phyloP scores from a whole-genome alignment of 2,888 invertebrate genomes.

The Catonia carolina region DNA sequence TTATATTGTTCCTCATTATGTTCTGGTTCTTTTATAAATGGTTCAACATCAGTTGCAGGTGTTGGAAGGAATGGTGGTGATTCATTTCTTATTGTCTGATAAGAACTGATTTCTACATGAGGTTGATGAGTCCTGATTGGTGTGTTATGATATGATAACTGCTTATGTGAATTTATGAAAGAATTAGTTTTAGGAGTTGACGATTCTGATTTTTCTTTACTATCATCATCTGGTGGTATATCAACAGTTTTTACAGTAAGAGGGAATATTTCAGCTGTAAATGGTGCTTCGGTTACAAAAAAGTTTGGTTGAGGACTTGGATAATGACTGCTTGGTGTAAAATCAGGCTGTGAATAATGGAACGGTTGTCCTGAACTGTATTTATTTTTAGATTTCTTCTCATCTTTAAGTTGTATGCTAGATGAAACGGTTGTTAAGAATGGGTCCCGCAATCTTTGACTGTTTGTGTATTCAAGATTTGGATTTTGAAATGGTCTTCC shows the following conservation, averaged over 20 bases:
- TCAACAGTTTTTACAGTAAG: constrained; percentile 32
- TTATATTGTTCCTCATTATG: constrained; percentile 14
- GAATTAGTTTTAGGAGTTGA: constrained; percentile 3
- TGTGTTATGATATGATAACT: constrained; percentile 22
- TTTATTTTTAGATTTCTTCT: not conserved
- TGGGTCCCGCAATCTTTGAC: constrained; percentile 3
- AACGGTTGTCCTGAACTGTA: constrained; percentile 20
- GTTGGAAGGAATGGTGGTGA: constrained; percentile 30
- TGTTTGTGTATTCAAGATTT: constrained; percentile 7
- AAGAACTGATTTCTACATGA: constrained; percentile 23
- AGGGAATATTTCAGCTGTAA: constrained; percentile 26
- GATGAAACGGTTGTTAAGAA: constrained; percentile 11
- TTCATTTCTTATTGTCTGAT: constrained; percentile 24
- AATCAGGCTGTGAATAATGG: constrained; percentile 16
- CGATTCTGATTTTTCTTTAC: not conserved
- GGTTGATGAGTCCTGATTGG: constrained; percentile 20
- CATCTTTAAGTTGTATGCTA: constrained; percentile 4
- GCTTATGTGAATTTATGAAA: constrained; percentile 20
- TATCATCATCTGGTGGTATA: constrained; percentile 26
- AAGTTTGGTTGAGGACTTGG: constrained; percentile 21
- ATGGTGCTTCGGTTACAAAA: constrained; percentile 26
- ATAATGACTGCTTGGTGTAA: not conserved
- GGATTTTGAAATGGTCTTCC: constrained; percentile 34
- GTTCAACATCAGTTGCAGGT: constrained; percentile 28
- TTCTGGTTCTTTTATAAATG: constrained; percentile 22